Base-by-base conservation (phyloP, 92 coral and sea anemone genomes). In the Isaurus tuberculatus region DNA sequence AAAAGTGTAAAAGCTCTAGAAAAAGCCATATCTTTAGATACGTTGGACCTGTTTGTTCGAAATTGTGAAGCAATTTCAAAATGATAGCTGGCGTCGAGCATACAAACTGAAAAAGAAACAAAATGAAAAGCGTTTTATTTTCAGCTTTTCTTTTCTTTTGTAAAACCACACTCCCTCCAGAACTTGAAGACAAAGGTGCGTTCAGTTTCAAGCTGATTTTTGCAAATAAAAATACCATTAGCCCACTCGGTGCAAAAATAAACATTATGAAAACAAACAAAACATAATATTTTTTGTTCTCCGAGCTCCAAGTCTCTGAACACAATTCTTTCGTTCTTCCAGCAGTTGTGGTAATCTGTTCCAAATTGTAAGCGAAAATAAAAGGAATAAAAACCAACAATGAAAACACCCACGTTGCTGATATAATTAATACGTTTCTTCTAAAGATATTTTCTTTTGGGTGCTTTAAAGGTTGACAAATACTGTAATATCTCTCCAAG, bases 101-200 rank as follows among this genome's bases (percentile, higher is more conserved):
- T 26, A 90, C 1, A 57, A 88, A 91, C 68, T 95, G 98, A 5
- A 87, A 48, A 19, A 65, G n/a, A 23, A 85, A 72, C 75, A 94
- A 31, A 9, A 69, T 53, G 10, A 91, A 71, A 32, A 94, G 57
- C 94, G 88, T 69, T 34, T 74, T 68, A 5, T 89, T 85, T 75
- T 87, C 84, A 34, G 75, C 71, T 44, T 77, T 90, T 66, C 98
- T 83, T 67, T 88, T 95, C 73, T 84, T 86, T 53, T 78, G 81
- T 30, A 95, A 94, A 43, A 95, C 81, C n/a, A 91, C 96, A 70
- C 87, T 94, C 36, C 98, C 98, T 33, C 98, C 98, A 42, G 98
- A 95, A 3, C 90, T 72, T 19, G 95, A 81, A 17, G 92, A 84
- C 31, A 92, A 84, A 17, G 97, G 90, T 20, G 77, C 89, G 31